Base-by-base conservation (phyloP, 2,797 vertebrate genomes). In the Pelodytes ibericus region DNA sequence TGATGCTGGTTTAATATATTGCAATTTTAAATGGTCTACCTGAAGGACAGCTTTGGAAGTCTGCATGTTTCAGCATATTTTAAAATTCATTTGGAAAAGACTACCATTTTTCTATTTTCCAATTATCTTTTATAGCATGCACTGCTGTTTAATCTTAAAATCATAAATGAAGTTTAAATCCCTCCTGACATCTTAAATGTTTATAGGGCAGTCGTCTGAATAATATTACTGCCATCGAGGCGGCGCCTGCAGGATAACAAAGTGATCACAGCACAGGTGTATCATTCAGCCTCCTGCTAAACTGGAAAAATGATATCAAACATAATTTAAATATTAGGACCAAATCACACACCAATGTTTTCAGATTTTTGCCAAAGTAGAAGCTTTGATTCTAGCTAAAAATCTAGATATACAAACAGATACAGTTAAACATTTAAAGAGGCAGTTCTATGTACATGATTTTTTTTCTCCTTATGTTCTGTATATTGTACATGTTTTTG, bases 41-140 rank as follows among this genome's bases (percentile, higher is more conserved):
- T 77, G 75, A 36, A 59, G 75, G 75, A 27, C 18, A 72, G 39
- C 62, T 66, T 53, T 33, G 41, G 36, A 64, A 39, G 62, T 66
- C 61, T 72, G 69, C 75, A 60, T 60, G 56, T 72, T 78, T 78
- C 75, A 78, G 69, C 69, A 78, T 72, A 56, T 72, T 72, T 64
- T 72, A 72, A 72, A 49, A 64, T 39, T 78, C 53, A 66, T 65
- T 78, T 77, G 75, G 75, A 71, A 66, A 71, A 77, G 68, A 39
- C 75, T 65, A 31, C 36, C 49, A 66, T 66, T 77, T 72, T 72
- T 66, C 68, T 77, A 72, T 77, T 78, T 66, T 78, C 62, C 62
- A 78, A 78, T 78, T 78, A 78, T 72, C 75, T 78, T 78, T 78
- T 78, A 78, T 78, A 78, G 75, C 75, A 66, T 72, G 62, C 62